Evolutionary conservation across 2,113 vertebrate species (phyloP).

Genomic region (Triplophysa siluroides): DNA sequence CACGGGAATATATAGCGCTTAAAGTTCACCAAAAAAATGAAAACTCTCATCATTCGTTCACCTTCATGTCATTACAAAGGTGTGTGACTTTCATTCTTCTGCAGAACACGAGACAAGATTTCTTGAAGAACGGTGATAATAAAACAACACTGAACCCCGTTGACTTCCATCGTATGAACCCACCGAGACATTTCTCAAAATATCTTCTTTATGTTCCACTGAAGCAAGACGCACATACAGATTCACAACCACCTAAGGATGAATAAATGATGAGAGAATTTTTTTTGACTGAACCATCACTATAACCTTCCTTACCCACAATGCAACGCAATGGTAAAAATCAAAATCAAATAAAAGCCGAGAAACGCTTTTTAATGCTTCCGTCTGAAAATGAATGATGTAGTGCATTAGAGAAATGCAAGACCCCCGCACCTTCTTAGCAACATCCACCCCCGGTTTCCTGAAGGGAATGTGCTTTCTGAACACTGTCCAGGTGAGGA

Average conservation of each 20-base stretch:
- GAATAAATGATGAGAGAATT: too few relatives aligned
- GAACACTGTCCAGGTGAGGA: constrained; percentile 64
- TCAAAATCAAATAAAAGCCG: background rate
- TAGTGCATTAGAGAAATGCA: constrained; percentile 41
- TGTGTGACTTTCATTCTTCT: too few relatives aligned
- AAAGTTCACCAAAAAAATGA: background rate
- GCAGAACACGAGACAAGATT: too few relatives aligned
- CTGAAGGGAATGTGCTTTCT: constrained; percentile 55
- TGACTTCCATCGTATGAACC: background rate
- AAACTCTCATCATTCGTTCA: too few relatives aligned
- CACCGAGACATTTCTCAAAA: background rate
- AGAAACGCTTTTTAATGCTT: constrained; percentile 1
- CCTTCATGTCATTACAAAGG: too few relatives aligned
- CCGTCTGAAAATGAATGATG: constrained; percentile 27
- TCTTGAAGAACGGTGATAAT: too few relatives aligned
- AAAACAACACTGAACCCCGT: too few relatives aligned
- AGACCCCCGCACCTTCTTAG: background rate
- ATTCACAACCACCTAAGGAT: too few relatives aligned
- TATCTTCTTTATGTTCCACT: too few relatives aligned
- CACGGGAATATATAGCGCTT: constrained; percentile 12
- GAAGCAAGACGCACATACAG: too few relatives aligned
- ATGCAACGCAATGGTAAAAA: constrained; percentile 6
- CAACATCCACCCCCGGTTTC: constrained; percentile 52
- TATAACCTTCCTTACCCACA: background rate
- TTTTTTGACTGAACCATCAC: too few relatives aligned